phyloP scores from a whole-genome alignment of 2,888 invertebrate genomes.

The Phania funesta region DNA sequence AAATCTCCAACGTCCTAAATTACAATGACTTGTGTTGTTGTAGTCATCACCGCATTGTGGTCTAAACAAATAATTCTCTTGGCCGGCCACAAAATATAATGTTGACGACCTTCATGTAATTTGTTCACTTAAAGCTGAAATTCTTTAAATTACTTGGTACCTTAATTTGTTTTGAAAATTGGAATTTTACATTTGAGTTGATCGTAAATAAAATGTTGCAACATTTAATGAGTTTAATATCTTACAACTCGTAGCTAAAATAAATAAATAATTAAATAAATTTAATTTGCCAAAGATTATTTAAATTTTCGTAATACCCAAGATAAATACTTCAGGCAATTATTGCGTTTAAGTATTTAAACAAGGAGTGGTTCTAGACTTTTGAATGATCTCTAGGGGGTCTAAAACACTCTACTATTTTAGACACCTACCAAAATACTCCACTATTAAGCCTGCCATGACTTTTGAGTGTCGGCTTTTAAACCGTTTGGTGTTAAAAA shows the following conservation, averaged over 20 bases:
- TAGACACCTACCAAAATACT: too few species aligned
- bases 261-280: slow-evolving; percentile 38
- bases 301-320: slow-evolving; percentile 14
- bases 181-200: slow-evolving; percentile 37
- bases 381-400: too few species aligned
- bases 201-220: slow-evolving; percentile 33
- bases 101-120: slow-evolving; percentile 31
- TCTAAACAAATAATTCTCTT: too few species aligned
- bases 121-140: background rate
- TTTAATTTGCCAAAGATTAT: slow-evolving; percentile 16
- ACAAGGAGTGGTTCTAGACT: slow-evolving; percentile 2
- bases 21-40: too few species aligned
- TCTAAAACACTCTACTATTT: too few species aligned
- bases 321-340: background rate
- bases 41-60: too few species aligned
- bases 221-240: slow-evolving; percentile 38
- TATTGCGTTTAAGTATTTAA: background rate
- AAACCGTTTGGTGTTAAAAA: background rate
- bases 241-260: slow-evolving; percentile 24
- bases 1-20: too few species aligned
- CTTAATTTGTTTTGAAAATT: slow-evolving; percentile 37
- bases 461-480: too few species aligned
- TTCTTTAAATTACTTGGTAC: slow-evolving; percentile 39
- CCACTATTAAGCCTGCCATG: too few species aligned
- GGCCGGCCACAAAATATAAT: slow-evolving; percentile 1